Conservation (phyloP, 2,888 invertebrate genomes). For the Pachliopta kotzebuea region DNA sequence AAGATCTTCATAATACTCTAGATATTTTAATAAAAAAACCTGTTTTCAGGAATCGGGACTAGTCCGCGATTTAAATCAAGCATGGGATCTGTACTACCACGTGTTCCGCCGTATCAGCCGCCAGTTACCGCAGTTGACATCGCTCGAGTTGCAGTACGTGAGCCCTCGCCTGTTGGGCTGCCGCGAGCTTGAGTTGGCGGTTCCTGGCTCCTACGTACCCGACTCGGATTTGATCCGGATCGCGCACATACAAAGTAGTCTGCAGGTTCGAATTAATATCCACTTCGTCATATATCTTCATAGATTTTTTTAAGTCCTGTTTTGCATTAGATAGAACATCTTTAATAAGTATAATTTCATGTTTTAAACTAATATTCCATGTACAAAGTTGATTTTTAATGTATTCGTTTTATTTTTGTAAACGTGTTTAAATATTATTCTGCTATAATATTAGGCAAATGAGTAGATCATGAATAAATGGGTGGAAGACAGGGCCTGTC, state of each 20-base stretch:
- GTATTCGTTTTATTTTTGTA: too few species aligned
- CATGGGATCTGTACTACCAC: slow-evolving; percentile 99
- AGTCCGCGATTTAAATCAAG: slow-evolving; percentile 96
- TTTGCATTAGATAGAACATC: too few species aligned
- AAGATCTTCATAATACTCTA: too few species aligned
- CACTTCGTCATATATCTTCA: background rate
- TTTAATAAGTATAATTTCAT: too few species aligned
- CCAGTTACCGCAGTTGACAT: slow-evolving; percentile 95
- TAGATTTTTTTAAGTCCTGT: background rate
- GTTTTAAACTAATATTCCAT: too few species aligned
- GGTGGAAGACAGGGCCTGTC: too few species aligned
- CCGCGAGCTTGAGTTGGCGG: slow-evolving; percentile 96
- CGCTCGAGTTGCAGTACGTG: slow-evolving; percentile 96
- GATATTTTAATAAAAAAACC: background rate
- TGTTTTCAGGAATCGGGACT: slow-evolving; percentile 85
- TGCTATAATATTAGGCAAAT: too few species aligned
- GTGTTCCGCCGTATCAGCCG: slow-evolving; percentile 98
- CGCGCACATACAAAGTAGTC: slow-evolving; percentile 92
- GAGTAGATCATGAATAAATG: too few species aligned
- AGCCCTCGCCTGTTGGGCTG: slow-evolving; percentile 94
- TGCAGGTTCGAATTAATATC: slow-evolving; percentile 83
- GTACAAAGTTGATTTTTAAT: too few species aligned
- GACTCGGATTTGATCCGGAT: slow-evolving; percentile 94
- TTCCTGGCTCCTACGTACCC: slow-evolving; percentile 98
- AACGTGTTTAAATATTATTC: too few species aligned